phyloP scores from a whole-genome alignment of 2,113 vertebrate species.

The Sakesphorus luctuosus region DNA sequence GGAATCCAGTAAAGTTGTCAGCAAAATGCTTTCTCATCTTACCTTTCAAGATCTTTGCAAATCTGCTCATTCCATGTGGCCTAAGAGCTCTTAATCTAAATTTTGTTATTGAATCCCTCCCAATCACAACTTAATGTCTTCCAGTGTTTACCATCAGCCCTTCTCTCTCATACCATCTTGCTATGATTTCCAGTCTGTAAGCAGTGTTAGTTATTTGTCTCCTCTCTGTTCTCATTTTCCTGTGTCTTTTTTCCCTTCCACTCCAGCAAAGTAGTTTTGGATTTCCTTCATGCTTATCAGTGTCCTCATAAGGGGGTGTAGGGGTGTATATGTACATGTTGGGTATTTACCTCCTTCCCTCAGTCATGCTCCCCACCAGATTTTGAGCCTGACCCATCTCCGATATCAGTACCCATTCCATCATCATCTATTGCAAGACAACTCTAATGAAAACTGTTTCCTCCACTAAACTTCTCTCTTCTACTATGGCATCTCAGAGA shows the following conservation, averaged over 20 bases:
- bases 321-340: fast-evolving
- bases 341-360: not conserved
- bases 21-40: not conserved
- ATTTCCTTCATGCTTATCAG: not conserved
- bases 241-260: not conserved
- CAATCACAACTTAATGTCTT: not conserved
- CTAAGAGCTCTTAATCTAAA: not conserved
- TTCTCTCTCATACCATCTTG: not conserved
- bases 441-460: not conserved
- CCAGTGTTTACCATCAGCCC: not conserved
- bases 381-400: not conserved
- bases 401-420: not conserved
- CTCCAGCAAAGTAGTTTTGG: not conserved
- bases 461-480: not conserved
- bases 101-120: not conserved
- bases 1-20: not conserved
- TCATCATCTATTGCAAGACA: not conserved
- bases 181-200: not conserved
- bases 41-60: not conserved
- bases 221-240: not conserved
- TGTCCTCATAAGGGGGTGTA: not conserved
- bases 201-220: not conserved
- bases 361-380: not conserved
- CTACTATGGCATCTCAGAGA: not conserved
- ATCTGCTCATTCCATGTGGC: not conserved